Percentiles rank a stretch among this genome's conserved stretches.
phyloP scores from a whole-genome alignment of 2,888 invertebrate genomes.

The Drosophila borborema region DNA sequence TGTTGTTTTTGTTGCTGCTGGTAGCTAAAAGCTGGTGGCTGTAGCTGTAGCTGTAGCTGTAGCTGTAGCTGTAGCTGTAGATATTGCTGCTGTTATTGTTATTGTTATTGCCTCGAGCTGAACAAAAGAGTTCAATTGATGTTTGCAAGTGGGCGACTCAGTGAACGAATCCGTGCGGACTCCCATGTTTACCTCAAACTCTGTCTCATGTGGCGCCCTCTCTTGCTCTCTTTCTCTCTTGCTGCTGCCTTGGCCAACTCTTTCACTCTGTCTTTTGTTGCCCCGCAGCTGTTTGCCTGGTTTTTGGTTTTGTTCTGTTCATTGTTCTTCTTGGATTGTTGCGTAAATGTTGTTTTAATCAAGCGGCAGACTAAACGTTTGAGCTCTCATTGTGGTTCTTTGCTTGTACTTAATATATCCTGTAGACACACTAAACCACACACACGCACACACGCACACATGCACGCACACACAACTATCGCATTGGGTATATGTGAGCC shows the following conservation, averaged over 20 bases:
- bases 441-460: constrained; percentile 7
- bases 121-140: constrained; percentile 70
- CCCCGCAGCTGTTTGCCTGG: constrained; percentile 60
- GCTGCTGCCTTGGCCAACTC: not conserved
- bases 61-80: not conserved
- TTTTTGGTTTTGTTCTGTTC: constrained; percentile 49
- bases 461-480: constrained; percentile 9
- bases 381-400: constrained; percentile 45
- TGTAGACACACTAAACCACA: constrained; percentile 2
- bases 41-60: not conserved
- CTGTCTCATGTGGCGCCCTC: not conserved
- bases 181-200: constrained; percentile 23
- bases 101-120: constrained; percentile 54
- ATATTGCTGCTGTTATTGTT: constrained; percentile 36
- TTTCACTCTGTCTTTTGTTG: constrained; percentile 25
- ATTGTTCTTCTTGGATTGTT: constrained; percentile 58
- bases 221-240: not conserved
- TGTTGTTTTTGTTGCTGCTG: constrained; percentile 2
- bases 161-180: constrained; percentile 38
- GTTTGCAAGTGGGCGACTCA: constrained; percentile 48
- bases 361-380: constrained; percentile 59
- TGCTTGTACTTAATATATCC: constrained; percentile 29
- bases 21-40: not conserved
- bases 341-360: constrained; percentile 71
- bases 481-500: constrained; percentile 26